Conservation (phyloP, 2,888 invertebrate genomes). For the Eutolmus rufibarbis region DNA sequence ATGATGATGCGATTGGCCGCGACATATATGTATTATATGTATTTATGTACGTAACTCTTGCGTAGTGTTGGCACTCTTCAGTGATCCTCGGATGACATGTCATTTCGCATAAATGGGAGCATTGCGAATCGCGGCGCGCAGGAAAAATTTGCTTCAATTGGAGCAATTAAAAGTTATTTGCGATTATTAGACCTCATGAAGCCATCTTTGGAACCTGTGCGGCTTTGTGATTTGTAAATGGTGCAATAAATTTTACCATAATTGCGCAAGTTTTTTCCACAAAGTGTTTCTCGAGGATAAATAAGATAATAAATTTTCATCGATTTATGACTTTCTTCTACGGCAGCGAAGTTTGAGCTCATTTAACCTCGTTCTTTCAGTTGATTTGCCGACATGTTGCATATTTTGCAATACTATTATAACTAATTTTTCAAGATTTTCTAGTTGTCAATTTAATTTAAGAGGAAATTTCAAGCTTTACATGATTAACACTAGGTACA, state of each 20-base stretch:
- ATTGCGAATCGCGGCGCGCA: background rate
- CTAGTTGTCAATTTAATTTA: background rate
- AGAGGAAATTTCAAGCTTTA: too few relatives aligned
- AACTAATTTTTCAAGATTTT: background rate
- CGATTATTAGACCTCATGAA: slow-evolving; percentile 43
- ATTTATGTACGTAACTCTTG: background rate
- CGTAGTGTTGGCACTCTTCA: background rate
- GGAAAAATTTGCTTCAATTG: slow-evolving; percentile 42
- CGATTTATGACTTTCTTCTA: slow-evolving; percentile 13
- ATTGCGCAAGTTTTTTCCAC: slow-evolving; percentile 42
- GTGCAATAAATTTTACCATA: slow-evolving; percentile 33
- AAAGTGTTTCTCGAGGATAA: background rate
- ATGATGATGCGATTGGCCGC: background rate
- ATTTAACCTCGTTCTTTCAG: background rate
- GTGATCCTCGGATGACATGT: slow-evolving; percentile 29
- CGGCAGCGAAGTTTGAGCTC: background rate
- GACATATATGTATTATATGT: too few relatives aligned
- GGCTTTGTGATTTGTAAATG: slow-evolving; percentile 23
- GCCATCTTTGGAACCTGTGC: slow-evolving; percentile 20
- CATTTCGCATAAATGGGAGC: slow-evolving; percentile 33
- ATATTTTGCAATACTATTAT: background rate
- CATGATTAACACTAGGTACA: too few relatives aligned
- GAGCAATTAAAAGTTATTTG: slow-evolving; percentile 48
- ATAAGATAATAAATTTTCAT: background rate
- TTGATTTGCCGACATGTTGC: background rate